Evolutionary conservation across 1,140 invertebrate species (phyloP), one percentile per base, ranked within the genome.

Genomic region (Ceratina calcarata): DNA sequence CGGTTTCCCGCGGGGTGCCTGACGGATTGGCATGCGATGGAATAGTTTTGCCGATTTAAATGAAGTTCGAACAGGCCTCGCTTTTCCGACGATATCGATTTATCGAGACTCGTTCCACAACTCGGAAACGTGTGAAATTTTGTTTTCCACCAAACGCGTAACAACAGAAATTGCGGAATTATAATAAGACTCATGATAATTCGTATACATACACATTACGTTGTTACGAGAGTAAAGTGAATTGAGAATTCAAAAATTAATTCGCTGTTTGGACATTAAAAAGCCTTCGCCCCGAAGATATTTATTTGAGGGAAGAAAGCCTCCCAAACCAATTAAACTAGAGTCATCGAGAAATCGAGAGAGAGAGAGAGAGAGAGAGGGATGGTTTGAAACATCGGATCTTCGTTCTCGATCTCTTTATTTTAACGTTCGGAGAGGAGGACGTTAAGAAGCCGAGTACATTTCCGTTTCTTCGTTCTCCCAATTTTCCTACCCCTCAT

Each of bases 361-460:
- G 37, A 1, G 37, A 10, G 37, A 7, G 37, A 1, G 37, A 10
- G 37, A 8, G 8, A 3, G 22, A 45, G 16, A 22, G 22, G 66
- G 58, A 2, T 3, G 22, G 37, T 10, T 45, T 45, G 57, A 76
- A 61, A 77, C 61, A 55, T 77, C 37, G 22, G 18, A 51, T 77
- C 79, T 70, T 77, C 58, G 32, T 65, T 62, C 32, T 15, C 65
- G 49, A 55, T 80, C 78, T 77, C 77, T 79, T 69, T 79, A 79
- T 74, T 79, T 60, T 37, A 8, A 71, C 62, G 24, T 62, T 15
- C 24, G 7, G 32, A n/a, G 32, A 13, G 24, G 53, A 12, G n/a
- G 20, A 66, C 37, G 62, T 24, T 74, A 79, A 79, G 78, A 79
- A 79, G 78, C 70, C 78, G 73, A 79, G 60, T 79, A 79, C 78